Percentiles rank a stretch among this genome's conserved stretches.
phyloP scores from a whole-genome alignment of 2,113 vertebrate species.

The Ellobius talpinus region DNA sequence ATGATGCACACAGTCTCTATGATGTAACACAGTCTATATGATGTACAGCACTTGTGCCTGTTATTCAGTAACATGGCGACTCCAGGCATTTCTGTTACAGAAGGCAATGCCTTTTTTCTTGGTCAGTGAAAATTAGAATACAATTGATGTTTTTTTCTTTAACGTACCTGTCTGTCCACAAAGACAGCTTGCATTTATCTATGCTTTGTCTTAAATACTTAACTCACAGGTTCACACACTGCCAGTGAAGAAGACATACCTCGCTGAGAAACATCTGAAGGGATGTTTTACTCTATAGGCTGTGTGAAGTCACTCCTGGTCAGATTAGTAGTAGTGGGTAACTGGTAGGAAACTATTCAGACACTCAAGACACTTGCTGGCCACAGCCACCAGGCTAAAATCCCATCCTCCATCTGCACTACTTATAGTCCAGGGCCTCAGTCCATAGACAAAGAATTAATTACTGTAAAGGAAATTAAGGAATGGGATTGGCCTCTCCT shows the following conservation, averaged over 20 bases:
- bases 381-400: background rate
- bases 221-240: slow-evolving; percentile 23
- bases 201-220: background rate
- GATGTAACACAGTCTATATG: too few relatives aligned
- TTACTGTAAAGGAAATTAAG: background rate
- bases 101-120: slow-evolving; percentile 1
- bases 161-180: background rate
- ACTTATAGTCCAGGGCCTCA: background rate
- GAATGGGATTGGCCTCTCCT: background rate
- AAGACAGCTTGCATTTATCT: slow-evolving; percentile 2
- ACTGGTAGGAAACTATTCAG: background rate
- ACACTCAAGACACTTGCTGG: background rate
- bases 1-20: background rate
- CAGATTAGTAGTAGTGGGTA: background rate
- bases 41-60: background rate
- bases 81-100: background rate
- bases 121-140: slow-evolving; percentile 3
- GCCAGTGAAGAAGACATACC: background rate
- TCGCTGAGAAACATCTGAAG: slow-evolving; percentile 27
- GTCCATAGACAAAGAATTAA: background rate
- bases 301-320: slow-evolving; percentile 5
- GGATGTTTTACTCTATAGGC: background rate
- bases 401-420: background rate
- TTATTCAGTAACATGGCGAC: background rate
- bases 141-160: slow-evolving; percentile 28